Evolutionary conservation across 2,888 invertebrate species (phyloP), one percentile per base, ranked within the genome.

Genomic region (Orthosia gracilis): DNA sequence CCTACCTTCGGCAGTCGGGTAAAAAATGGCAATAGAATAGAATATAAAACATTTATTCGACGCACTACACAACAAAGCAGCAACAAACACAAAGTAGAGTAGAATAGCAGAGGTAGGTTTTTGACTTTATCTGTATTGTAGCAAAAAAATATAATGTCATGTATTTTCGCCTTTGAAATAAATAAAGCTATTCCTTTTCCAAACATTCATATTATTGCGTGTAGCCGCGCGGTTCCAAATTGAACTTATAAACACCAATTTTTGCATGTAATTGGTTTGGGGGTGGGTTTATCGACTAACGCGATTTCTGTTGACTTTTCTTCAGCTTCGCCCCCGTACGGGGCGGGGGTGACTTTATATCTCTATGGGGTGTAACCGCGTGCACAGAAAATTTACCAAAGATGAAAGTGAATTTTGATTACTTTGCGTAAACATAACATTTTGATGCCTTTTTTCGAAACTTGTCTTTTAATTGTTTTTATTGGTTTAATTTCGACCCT

Each of bases 181-280:
- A 17, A 57, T 47, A 57, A 52, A 26, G 7, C 12, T n/a, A 15
- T 1, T 2, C 4, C 1, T 40, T 31, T 23, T 57, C 15, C 5
- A 52, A 62, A 57, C 23, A 18, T 49, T 47, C 26, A 62, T 67
- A 58, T 74, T 4, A 57, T 64, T 52, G 55, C 49, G 50, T 66
- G 4, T 40, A 54, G 55, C 61, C 64, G 4, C 55, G 64, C 45
- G 55, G 13, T 61, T n/a, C 23, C 54, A 69, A 73, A 78, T 82
- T 69, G 63, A 69, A 63, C 55, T 74, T 72, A 83, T 66, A 80
- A 80, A 75, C 59, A 80, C 61, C 76, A 73, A 74, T 85, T 85
- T 76, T 67, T 9, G 71, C 55, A 67, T 54, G 71, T 78, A 68
- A 85, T 86, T 79, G 73, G 47, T 63, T 86, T 12, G 59, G 49